Evolutionary conservation across 2,888 invertebrate species (phyloP), one percentile per base, ranked within the genome.

Genomic region (Oxystoma pomonae): DNA sequence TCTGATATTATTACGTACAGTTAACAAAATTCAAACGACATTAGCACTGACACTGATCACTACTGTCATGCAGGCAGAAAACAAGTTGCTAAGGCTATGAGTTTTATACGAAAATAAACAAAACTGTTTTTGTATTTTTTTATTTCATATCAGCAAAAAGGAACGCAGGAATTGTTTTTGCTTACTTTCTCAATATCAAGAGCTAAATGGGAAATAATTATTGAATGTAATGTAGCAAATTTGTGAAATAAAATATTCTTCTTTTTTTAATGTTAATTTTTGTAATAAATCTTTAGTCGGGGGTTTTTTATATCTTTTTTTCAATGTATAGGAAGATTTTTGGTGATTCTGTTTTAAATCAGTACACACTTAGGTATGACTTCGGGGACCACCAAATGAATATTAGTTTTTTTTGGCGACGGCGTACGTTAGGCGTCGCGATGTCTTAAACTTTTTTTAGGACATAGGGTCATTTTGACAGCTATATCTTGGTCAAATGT

Each of bases 201-300:
- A 35, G 3, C 35, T 35, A 35, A 35, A 35, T 35, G 35, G 35
- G 35, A 35, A 35, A 35, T 35, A 35, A 35, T 3, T 35, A 35
- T 58, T 58, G n/a, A 22, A 35, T 22, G 58, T 58, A 22, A 58
- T 58, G 20, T 58, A 35, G 35, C 35, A 12, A 35, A 35, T 35
- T 35, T 35, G 35, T 35, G 35, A 35, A 35, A 35, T 35, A 35
- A 35, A 35, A 35, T 35, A 35, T 7, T 35, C 12, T 35, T 35
- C 3, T 58, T 22, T 58, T 58, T 22, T 22, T n/a, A 20, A 58
- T 58, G 58, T 58, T 58, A 58, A 58, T 58, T 58, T 20, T 22
- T 35, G 58, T 22, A 58, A 58, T 58, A 58, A 58, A 58, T 58
- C 58, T 22, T n/a, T n/a, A n/a, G n/a, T n/a, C n/a, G n/a, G n/a